Evolutionary conservation across 2,888 invertebrate species (phyloP).

Genomic region (Dugesia japonica): DNA sequence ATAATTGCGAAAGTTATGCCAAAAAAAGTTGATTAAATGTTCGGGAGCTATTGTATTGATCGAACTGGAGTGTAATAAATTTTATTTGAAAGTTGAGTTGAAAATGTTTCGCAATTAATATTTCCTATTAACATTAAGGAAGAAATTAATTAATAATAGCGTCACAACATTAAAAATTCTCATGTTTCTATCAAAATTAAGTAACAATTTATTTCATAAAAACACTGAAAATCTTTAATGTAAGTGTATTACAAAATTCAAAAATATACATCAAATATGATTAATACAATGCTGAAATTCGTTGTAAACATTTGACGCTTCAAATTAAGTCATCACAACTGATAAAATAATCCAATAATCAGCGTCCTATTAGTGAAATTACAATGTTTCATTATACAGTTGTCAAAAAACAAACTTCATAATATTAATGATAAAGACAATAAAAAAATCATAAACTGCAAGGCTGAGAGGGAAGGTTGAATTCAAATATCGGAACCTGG

Average conservation of each 20-base stretch:
- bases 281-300: constrained; percentile 20
- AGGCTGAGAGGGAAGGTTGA: neutral
- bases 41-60: too few species aligned
- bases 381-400: neutral
- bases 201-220: too few species aligned
- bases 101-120: too few species aligned
- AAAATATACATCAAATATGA: constrained; percentile 20
- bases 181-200: too few species aligned
- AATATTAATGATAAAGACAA: neutral
- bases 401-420: neutral
- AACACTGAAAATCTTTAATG: neutral
- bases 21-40: too few species aligned
- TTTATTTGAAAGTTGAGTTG: too few species aligned
- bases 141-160: too few species aligned
- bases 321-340: neutral
- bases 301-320: neutral
- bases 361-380: neutral
- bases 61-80: too few species aligned
- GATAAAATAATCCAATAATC: neutral
- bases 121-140: too few species aligned
- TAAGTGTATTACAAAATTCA: constrained; percentile 1
- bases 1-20: too few species aligned
- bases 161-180: too few species aligned
- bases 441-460: constrained; percentile 5
- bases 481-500: neutral